phyloP scores from a whole-genome alignment of 1,140 invertebrate genomes.

The Leptinotarsa texana region DNA sequence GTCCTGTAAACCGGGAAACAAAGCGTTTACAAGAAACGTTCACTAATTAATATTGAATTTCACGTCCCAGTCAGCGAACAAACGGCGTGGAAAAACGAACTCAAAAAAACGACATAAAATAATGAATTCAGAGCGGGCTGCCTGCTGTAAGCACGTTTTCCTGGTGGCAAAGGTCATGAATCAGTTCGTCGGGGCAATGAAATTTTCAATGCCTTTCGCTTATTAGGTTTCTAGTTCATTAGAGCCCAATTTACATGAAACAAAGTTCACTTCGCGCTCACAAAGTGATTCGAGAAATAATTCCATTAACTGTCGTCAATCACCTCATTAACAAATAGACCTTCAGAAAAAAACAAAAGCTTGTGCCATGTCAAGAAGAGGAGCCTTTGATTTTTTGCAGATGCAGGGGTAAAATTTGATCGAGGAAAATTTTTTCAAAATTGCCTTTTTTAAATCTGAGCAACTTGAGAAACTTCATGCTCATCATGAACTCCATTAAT shows the following conservation, averaged over 20 bases:
- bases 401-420: too few species aligned
- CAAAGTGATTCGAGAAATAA: constrained; percentile 6
- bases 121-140: constrained; percentile 2
- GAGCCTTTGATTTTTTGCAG: too few species aligned
- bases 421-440: too few species aligned
- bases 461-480: too few species aligned
- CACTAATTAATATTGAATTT: constrained; percentile 9
- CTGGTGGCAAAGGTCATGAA: neutral
- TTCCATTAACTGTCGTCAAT: neutral
- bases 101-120: neutral
- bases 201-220: constrained; percentile 6
- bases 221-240: constrained; percentile 6
- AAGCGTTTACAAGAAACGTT: constrained; percentile 3
- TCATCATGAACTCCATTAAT: too few species aligned
- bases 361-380: too few species aligned
- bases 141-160: constrained; percentile 4
- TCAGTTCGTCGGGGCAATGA: constrained; percentile 3
- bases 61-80: neutral
- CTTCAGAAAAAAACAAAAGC: neutral
- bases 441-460: too few species aligned
- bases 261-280: neutral
- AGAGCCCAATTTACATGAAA: constrained; percentile 6
- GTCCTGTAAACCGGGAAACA: neutral
- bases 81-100: neutral
- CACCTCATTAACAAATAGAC: neutral